These are phyloP conservation scores for Leptobrachium ailaonicum DNA, from an alignment of 2,113 vertebrate genomes.

Conservation along the genomic window DNA sequence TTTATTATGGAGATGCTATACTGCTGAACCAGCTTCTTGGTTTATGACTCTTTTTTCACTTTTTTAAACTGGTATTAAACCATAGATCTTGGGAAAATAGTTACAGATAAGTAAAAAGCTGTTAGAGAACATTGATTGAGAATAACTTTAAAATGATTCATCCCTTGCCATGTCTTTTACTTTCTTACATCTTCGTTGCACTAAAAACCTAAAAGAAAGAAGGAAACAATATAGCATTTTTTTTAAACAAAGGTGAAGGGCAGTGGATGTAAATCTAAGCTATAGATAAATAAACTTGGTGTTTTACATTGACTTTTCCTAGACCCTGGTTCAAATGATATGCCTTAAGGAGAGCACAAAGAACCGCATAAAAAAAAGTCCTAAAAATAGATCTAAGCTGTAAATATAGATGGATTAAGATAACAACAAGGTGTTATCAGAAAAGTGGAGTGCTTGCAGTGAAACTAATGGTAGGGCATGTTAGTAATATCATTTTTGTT, in stretches of 20 bases:
- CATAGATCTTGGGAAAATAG: slow-evolving; percentile 33
- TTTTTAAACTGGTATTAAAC: slow-evolving; percentile 26
- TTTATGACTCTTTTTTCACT: slow-evolving; percentile 24
- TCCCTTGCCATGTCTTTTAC: slow-evolving; percentile 15
- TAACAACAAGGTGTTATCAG: slow-evolving; percentile 36
- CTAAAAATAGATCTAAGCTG: slow-evolving; percentile 18
- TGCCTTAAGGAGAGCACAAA: slow-evolving; percentile 3
- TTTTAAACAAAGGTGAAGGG: not conserved
- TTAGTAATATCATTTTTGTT: slow-evolving; percentile 6
- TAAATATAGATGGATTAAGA: slow-evolving; percentile 37
- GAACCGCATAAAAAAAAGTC: not conserved
- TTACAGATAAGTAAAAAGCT: slow-evolving; percentile 45
- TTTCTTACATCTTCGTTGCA: slow-evolving; percentile 2
- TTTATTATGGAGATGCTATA: slow-evolving; percentile 30
- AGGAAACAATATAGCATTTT: slow-evolving; percentile 10
- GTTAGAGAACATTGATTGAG: slow-evolving; percentile 30
- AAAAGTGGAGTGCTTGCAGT: slow-evolving; percentile 4
- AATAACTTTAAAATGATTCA: slow-evolving; percentile 38
- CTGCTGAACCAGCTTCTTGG: slow-evolving; percentile 24
- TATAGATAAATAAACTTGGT: slow-evolving; percentile 11
- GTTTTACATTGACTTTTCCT: slow-evolving; percentile 1
- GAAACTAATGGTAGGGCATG: slow-evolving; percentile 26
- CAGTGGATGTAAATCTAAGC: slow-evolving; percentile 10
- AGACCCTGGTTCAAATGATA: not conserved
- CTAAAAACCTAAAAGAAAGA: slow-evolving; percentile 8